phyloP scores from a whole-genome alignment of 2,113 vertebrate genomes.

The Chroicocephalus ridibundus region DNA sequence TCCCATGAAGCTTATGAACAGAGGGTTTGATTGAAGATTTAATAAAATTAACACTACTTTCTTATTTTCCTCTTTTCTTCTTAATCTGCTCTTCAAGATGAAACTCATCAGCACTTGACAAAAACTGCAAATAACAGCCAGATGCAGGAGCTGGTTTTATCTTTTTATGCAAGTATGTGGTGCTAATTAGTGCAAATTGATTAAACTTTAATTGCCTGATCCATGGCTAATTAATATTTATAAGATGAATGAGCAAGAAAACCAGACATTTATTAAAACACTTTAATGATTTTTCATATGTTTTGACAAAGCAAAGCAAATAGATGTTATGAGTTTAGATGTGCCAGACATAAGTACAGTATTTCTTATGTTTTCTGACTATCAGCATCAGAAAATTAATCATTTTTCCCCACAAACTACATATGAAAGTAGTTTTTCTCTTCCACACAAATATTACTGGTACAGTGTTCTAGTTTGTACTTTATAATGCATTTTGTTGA shows the following conservation, averaged over 20 bases:
- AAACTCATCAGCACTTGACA: constrained; percentile 88
- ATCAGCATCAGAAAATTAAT: constrained; percentile 55
- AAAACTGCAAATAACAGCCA: constrained; percentile 87
- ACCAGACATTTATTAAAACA: constrained; percentile 86
- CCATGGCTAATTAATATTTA: constrained; percentile 88
- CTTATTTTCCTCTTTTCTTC: constrained; percentile 81
- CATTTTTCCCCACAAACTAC: constrained; percentile 1
- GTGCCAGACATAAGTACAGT: constrained; percentile 73
- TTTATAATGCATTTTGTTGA: not conserved
- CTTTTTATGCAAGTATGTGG: constrained; percentile 86
- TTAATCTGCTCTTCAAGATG: constrained; percentile 84
- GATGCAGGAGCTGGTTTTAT: constrained; percentile 84
- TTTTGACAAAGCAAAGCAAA: constrained; percentile 85
- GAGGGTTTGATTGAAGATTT: constrained; percentile 77
- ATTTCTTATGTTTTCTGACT: constrained; percentile 61
- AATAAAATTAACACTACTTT: constrained; percentile 84
- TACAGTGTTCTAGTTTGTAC: not conserved
- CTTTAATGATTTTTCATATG: constrained; percentile 87
- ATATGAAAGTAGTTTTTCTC: not conserved
- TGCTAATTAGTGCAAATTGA: constrained; percentile 88
- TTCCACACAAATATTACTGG: not conserved
- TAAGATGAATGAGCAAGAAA: constrained; percentile 85
- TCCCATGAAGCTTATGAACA: constrained; percentile 63
- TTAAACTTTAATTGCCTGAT: constrained; percentile 88
- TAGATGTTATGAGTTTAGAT: constrained; percentile 77